Conservation (phyloP, 2,797 vertebrate genomes). For the Lemur catta region DNA sequence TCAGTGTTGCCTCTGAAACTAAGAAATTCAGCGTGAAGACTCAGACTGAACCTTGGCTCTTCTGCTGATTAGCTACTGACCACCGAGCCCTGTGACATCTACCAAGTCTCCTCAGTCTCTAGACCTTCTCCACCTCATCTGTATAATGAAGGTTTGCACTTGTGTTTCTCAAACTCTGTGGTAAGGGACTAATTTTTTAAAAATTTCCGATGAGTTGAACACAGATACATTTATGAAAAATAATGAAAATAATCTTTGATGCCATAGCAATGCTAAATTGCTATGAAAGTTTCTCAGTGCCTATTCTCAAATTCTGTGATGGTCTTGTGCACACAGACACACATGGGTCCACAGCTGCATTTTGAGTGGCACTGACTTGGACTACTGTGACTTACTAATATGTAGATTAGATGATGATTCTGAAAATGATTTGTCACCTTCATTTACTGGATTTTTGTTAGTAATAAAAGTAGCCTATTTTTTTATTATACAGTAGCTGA, state of each 20-base stretch:
- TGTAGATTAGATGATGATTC: background rate
- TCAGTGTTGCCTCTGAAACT: background rate
- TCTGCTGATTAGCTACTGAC: background rate
- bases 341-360: background rate
- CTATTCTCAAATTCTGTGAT: background rate
- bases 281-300: background rate
- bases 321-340: background rate
- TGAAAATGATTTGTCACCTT: background rate
- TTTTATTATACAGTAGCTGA: background rate
- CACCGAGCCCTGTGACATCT: background rate
- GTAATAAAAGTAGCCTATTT: conserved; percentile 27
- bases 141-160: background rate
- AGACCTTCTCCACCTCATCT: background rate
- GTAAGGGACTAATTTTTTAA: background rate
- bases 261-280: background rate
- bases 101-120: background rate
- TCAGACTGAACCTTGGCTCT: background rate
- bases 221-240: background rate
- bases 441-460: background rate
- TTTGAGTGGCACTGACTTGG: background rate
- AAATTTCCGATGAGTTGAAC: background rate
- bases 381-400: background rate
- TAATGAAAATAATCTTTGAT: background rate
- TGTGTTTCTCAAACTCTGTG: background rate
- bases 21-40: background rate